Base-by-base conservation (phyloP, 2,888 invertebrate species). In the Choreutis nemorana region DNA sequence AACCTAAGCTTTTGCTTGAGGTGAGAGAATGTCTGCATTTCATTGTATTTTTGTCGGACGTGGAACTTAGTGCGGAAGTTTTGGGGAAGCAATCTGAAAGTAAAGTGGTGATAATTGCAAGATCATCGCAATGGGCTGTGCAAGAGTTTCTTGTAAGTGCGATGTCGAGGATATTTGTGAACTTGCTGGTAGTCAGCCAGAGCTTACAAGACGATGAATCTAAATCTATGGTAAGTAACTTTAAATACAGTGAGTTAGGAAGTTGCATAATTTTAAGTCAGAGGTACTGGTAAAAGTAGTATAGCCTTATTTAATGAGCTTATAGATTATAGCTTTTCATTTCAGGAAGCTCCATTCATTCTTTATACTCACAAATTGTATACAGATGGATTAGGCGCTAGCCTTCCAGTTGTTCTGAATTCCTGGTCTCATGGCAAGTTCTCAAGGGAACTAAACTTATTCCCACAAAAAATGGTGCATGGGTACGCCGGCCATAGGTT, bases 401-500 rank as follows among this genome's bases (percentile, higher is more conserved):
- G 89, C 49, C 63, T 61, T 26, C 84, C 89, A 0, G 50, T 82
- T 12, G 84, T 91, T 1, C 45, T 91, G 6, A 87, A 85, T 12
- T 87, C 90, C 15, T 91, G 90, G 90, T 65, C 81, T 2, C 82
- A 81, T 26, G 83, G 83, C 15, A 81, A 72, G 26, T 81, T 86
- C 36, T 85, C 89, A 2, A 80, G 85, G 35, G 59, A 82, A 13
- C 66, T 86, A 0, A 70, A 85, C 51, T 63, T 91, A 18, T 91
- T 90, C 61, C 89, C 90, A 2, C 49, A 54, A 6, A 91, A 91
- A 66, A 83, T 89, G 57, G 55, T 58, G 0, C 43, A 65, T 14
- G 90, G 90, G 1, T 90, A 90, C 42, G 83, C 87, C 13, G 90
- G 90, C 1, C 89, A 90, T 59, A 81, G 89, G 29, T 87, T 91